Percentiles rank a stretch among this genome's conserved stretches.
Evolutionary conservation across 2,113 vertebrate genomes (phyloP).

Genomic region (Danio rerio): DNA sequence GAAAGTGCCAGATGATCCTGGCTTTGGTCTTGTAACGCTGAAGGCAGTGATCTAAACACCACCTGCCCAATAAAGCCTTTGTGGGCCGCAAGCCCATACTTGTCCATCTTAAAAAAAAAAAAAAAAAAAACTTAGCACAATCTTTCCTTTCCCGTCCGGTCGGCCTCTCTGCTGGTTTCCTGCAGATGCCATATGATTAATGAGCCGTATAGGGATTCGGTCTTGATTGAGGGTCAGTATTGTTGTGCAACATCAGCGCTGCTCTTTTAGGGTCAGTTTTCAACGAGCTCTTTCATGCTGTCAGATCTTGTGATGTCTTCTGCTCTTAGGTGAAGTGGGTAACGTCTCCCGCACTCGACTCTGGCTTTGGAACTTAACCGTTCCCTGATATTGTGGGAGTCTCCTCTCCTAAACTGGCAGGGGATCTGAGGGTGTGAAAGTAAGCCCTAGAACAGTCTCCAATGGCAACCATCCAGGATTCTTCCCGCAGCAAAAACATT

Average conservation of each 20-base stretch:
- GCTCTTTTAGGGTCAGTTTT: slow-evolving; percentile 46
- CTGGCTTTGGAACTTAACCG: slow-evolving; percentile 53
- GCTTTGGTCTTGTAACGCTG: slow-evolving; percentile 12
- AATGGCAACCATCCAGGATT: slow-evolving; percentile 54
- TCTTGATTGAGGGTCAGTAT: slow-evolving; percentile 51
- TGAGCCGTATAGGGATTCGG: slow-evolving; percentile 46
- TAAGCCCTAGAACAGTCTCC: slow-evolving; percentile 48
- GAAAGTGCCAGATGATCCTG: slow-evolving; percentile 30
- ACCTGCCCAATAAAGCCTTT: slow-evolving; percentile 14
- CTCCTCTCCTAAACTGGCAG: slow-evolving; percentile 56
- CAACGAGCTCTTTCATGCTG: slow-evolving; percentile 53
- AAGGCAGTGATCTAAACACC: slow-evolving; percentile 32
- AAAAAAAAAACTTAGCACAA: slow-evolving; percentile 27
- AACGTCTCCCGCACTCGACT: slow-evolving; percentile 49
- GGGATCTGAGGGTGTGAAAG: slow-evolving; percentile 59
- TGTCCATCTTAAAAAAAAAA: slow-evolving; percentile 39
- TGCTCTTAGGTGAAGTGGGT: slow-evolving; percentile 51
- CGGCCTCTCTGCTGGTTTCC: slow-evolving; percentile 44
- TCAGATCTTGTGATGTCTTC: slow-evolving; percentile 50
- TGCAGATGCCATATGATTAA: slow-evolving; percentile 55
- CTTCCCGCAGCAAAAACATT: slow-evolving; percentile 54
- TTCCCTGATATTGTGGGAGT: slow-evolving; percentile 52
- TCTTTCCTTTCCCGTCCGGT: slow-evolving; percentile 11
- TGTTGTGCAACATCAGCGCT: slow-evolving; percentile 56
- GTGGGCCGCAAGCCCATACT: slow-evolving; percentile 1